phyloP scores from a whole-genome alignment of 23 tunicate genomes.

The Corella eumyota region DNA sequence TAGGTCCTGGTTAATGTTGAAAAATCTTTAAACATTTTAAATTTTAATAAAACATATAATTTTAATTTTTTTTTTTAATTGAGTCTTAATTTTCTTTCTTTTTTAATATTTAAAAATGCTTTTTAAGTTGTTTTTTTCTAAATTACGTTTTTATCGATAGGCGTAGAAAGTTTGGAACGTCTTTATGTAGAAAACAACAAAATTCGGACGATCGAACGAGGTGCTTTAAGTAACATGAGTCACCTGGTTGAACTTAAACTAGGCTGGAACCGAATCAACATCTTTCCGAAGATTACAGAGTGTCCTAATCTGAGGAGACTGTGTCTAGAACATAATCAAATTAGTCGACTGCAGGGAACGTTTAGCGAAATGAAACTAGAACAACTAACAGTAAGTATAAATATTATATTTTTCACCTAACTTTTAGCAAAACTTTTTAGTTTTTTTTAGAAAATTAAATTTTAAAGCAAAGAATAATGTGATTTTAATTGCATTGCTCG shows the following conservation, averaged over 20 bases:
- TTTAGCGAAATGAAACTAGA: constrained; percentile 42
- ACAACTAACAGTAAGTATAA: constrained; percentile 33
- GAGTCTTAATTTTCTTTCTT: too few species aligned
- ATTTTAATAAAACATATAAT: too few species aligned
- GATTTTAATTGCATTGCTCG: not conserved
- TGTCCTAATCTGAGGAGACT: constrained; percentile 48
- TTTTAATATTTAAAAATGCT: too few species aligned
- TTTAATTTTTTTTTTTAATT: too few species aligned
- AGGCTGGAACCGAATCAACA: constrained; percentile 24
- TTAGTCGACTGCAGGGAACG: constrained; percentile 21
- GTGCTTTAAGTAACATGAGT: constrained; percentile 32
- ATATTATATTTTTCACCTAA: too few species aligned
- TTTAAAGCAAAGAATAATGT: not conserved
- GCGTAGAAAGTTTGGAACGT: constrained; percentile 31
- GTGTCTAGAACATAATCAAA: constrained; percentile 19
- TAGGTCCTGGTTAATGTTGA: too few species aligned
- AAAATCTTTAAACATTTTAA: too few species aligned
- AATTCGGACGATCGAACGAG: constrained; percentile 17
- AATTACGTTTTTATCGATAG: too few species aligned
- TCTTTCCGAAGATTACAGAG: constrained; percentile 31
- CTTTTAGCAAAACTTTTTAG: too few species aligned
- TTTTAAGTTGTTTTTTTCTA: too few species aligned
- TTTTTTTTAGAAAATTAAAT: not conserved
- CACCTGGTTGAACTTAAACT: constrained; percentile 61
- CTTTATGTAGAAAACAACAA: constrained; percentile 40